Conservation (phyloP, 2,888 invertebrate species). For the Drosophila gaucha region DNA sequence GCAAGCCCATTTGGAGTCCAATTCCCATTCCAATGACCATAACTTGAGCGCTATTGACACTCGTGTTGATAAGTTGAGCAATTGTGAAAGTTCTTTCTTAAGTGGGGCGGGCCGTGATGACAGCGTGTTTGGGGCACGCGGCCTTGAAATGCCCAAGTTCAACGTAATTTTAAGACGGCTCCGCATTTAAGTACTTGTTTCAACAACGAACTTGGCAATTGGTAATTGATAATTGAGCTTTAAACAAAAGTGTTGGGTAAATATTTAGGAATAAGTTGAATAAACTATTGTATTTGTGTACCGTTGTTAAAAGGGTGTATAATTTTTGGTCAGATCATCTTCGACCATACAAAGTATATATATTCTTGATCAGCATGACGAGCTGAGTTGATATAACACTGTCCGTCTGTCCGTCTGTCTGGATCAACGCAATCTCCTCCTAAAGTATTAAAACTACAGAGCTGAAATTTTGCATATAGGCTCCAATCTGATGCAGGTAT, state of each 20-base stretch:
- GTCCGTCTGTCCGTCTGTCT: too few species aligned
- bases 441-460: too few species aligned
- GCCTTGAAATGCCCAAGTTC: conserved; percentile 12
- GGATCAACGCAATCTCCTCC: too few species aligned
- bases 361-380: too few species aligned
- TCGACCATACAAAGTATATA: too few species aligned
- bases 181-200: not conserved
- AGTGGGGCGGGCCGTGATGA: not conserved
- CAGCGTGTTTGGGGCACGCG: not conserved
- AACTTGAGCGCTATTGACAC: conserved; percentile 62
- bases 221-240: conserved; percentile 1
- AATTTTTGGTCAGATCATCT: too few species aligned
- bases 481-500: too few species aligned
- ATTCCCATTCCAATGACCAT: conserved; percentile 11
- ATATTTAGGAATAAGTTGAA: not conserved
- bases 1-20: not conserved
- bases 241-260: not conserved
- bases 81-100: conserved; percentile 36
- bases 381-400: too few species aligned
- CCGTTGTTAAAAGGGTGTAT: too few species aligned
- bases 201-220: not conserved
- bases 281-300: too few species aligned
- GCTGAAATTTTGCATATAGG: too few species aligned
- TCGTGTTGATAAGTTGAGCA: conserved; percentile 59
- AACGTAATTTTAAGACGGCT: not conserved